phyloP scores from a whole-genome alignment of 2,888 invertebrate species.

The Zelleria hepariella region DNA sequence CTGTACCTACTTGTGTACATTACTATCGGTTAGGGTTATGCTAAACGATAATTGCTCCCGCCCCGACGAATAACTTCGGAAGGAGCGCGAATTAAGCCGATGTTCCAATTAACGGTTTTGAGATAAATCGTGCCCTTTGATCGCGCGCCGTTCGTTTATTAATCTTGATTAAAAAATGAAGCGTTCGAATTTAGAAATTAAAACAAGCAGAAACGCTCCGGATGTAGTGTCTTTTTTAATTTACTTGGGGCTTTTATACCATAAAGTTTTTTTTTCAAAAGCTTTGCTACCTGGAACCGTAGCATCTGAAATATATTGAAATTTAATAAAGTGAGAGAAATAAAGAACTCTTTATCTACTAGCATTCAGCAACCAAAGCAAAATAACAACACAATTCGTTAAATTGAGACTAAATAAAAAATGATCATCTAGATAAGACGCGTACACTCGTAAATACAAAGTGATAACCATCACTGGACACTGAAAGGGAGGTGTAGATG shows the following conservation, averaged over 20 bases:
- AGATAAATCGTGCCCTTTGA: slow-evolving; percentile 28
- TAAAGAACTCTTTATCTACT: background rate
- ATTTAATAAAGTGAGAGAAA: background rate
- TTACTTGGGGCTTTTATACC: background rate
- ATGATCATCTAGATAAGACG: background rate
- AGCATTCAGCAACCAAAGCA: background rate
- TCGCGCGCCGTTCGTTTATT: slow-evolving; percentile 7
- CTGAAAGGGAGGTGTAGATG: background rate
- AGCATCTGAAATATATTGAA: background rate
- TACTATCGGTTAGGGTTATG: too few species aligned
- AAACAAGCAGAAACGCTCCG: background rate
- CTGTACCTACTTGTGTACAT: too few species aligned
- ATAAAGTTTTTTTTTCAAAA: background rate
- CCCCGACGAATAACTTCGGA: background rate
- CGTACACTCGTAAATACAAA: background rate
- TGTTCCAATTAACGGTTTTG: slow-evolving; percentile 15
- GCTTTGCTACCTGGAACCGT: background rate
- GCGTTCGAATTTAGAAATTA: background rate
- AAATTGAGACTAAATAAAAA: too few species aligned
- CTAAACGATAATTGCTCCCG: background rate
- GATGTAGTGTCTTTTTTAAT: background rate
- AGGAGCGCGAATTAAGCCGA: slow-evolving; percentile 1
- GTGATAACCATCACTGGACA: background rate
- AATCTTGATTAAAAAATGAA: background rate
- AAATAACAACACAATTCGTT: background rate